Conservation (phyloP, 2,113 vertebrate species). For the Gallinago undulata region DNA sequence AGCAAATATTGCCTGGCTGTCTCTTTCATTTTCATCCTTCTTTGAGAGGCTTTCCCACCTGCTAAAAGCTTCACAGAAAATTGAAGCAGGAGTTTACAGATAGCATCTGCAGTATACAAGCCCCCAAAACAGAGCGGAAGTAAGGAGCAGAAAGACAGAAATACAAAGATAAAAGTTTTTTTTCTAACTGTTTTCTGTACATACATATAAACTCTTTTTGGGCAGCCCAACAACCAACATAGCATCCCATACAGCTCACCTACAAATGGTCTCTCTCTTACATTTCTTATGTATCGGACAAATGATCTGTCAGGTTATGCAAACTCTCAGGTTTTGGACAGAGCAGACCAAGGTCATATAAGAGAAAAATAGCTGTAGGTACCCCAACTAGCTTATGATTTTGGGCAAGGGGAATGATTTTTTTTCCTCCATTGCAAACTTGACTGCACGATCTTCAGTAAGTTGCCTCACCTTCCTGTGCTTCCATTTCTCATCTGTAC, state of each 20-base stretch:
- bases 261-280: neutral
- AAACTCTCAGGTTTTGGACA: neutral
- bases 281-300: neutral
- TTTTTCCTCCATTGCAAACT: neutral
- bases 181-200: neutral
- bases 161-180: neutral
- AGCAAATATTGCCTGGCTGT: neutral
- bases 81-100: neutral
- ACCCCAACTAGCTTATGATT: neutral
- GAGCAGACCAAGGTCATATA: neutral
- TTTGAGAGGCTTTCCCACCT: neutral
- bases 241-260: neutral
- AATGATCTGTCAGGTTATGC: neutral
- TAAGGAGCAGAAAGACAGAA: neutral
- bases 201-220: neutral
- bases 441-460: neutral
- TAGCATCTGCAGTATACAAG: neutral
- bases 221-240: neutral
- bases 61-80: neutral
- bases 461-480: conserved; percentile 35
- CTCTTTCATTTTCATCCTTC: neutral
- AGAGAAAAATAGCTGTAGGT: neutral
- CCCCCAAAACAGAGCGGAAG: neutral
- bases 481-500: conserved; percentile 38
- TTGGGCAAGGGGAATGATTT: neutral